Evolutionary conservation across 30 jellyfish, hydroid and myxozoan species (phyloP).

Genomic region (Hydractinia symbiolongicarpus): DNA sequence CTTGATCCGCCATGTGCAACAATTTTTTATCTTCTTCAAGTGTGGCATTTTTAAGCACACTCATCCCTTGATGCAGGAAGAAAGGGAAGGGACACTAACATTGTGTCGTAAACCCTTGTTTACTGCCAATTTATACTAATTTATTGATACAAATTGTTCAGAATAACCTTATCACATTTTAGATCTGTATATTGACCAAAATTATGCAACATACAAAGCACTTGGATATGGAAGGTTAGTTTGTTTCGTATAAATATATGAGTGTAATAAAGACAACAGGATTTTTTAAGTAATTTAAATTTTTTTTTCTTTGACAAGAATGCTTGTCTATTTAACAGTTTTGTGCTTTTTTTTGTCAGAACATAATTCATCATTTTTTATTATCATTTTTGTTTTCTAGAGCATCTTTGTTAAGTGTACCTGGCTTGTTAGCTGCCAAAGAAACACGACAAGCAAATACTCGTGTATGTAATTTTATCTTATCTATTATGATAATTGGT

Average conservation of each 20-base stretch:
- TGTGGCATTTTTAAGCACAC: no score
- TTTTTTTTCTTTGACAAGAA: neutral
- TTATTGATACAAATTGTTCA: no score
- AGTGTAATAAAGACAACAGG: neutral
- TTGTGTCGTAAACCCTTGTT: no score
- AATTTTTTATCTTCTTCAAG: no score
- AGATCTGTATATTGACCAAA: slow-evolving; percentile 74
- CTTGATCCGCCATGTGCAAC: no score
- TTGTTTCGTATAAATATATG: neutral
- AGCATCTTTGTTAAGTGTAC: slow-evolving; percentile 40
- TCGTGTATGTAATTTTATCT: slow-evolving; percentile 21
- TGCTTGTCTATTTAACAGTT: neutral
- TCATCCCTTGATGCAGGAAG: no score
- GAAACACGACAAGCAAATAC: slow-evolving; percentile 54
- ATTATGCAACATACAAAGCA: slow-evolving; percentile 41
- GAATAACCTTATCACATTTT: neutral
- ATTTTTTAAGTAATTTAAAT: neutral
- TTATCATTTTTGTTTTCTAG: slow-evolving; percentile 11
- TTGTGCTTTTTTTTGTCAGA: neutral
- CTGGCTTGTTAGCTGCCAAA: slow-evolving; percentile 47
- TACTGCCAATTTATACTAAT: no score
- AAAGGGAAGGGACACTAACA: no score
- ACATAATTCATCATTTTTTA: no score
- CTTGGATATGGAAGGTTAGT: slow-evolving; percentile 50
- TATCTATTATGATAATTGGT: no score